Percentiles rank a stretch among this genome's conserved stretches.
Conservation (phyloP, 1,140 invertebrate species). For the Xylocopa sonorina region DNA sequence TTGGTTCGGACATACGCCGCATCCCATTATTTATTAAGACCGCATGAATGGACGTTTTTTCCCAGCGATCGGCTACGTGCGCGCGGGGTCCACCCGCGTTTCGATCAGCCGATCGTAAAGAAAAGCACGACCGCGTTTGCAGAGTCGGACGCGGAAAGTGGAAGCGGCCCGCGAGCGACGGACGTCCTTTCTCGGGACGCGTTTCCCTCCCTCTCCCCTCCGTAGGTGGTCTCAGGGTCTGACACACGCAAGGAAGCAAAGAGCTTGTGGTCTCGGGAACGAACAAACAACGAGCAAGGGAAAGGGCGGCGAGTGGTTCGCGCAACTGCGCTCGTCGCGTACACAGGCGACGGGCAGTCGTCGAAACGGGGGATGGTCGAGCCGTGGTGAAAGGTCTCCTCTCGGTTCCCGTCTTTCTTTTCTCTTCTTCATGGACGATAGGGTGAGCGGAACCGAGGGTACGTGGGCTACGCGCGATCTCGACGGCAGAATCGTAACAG, state of each 20-base stretch:
- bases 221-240: no score
- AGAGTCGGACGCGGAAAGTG: no score
- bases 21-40: constrained; percentile 80
- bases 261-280: constrained; percentile 26
- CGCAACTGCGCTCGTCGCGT: constrained; percentile 68
- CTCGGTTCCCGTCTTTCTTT: background rate
- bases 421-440: constrained; percentile 13
- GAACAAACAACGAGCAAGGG: constrained; percentile 11
- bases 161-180: constrained; percentile 6
- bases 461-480: constrained; percentile 29
- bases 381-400: constrained; percentile 29
- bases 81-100: no score
- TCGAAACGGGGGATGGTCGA: constrained; percentile 11
- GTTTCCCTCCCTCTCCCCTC: constrained; percentile 29
- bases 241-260: constrained; percentile 44
- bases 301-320: constrained; percentile 53
- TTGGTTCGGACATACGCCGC: constrained; percentile 78
- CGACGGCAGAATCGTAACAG: constrained; percentile 44
- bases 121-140: no score
- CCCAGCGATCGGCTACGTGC: background rate
- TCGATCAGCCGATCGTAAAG: no score
- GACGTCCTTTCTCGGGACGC: constrained; percentile 38
- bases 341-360: constrained; percentile 55
- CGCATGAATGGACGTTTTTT: constrained; percentile 64
- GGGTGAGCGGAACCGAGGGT: constrained; percentile 4